These are phyloP conservation scores for Rhincodon typus DNA, from an alignment of 2,797 vertebrate species.

Conservation along the genomic window DNA sequence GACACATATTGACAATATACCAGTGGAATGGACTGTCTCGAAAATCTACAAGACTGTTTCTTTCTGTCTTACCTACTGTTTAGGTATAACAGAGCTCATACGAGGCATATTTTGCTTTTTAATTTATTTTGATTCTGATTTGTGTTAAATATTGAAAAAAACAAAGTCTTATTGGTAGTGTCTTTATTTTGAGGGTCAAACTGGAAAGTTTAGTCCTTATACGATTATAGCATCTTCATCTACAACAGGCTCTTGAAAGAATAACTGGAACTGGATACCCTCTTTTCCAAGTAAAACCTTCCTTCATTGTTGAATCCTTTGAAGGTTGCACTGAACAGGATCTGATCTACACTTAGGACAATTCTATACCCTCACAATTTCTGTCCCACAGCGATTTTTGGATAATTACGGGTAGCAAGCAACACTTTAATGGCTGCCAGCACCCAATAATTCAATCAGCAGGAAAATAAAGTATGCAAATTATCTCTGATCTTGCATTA, in stretches of 20 bases:
- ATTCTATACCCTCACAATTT: not conserved
- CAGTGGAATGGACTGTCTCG: no score
- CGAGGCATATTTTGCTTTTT: not conserved
- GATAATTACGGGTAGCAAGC: not conserved
- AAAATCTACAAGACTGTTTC: no score
- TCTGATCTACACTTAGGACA: no score
- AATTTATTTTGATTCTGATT: not conserved
- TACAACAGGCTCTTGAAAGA: not conserved
- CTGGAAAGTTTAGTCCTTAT: not conserved
- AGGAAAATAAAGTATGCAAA: not conserved
- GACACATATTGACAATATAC: no score
- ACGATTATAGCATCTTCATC: not conserved
- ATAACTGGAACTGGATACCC: not conserved
- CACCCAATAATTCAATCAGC: not conserved
- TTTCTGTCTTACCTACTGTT: not conserved
- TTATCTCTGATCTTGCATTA: not conserved
- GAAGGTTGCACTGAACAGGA: not conserved
- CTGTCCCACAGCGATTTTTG: not conserved
- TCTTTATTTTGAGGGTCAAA: not conserved
- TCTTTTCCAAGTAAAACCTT: not conserved
- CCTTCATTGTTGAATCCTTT: not conserved
- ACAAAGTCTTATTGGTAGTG: no score
- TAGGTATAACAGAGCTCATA: not conserved
- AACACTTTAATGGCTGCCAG: not conserved
- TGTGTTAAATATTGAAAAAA: not conserved